Base-by-base conservation (phyloP, 2,113 vertebrate species). In the Cryptotis parvus region DNA sequence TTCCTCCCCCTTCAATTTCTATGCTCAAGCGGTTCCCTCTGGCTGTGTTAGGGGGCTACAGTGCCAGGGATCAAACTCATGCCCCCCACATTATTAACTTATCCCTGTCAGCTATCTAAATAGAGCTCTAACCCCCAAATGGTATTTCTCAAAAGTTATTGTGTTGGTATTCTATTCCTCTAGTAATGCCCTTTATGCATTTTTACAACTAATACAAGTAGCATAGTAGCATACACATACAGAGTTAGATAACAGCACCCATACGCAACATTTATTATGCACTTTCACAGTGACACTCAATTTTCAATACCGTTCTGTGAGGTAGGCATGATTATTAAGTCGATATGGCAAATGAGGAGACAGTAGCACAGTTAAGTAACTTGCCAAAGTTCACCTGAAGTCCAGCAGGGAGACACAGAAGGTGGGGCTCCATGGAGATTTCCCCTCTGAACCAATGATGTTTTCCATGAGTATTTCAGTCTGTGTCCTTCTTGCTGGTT, bases 331-430 rank as follows among this genome's bases (percentile, higher is more conserved):
- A 8, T 31, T 74, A 74, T 37, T 66, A 85, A 87, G 41, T 12
- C 26, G 41, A 72, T 31, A 49, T 89, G 66, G 76, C 29, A 91
- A 61, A 52, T 43, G 8, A 86, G 24, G 22, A 92, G 76, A 89
- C 39, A 2, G 39, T 79, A 31, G 33, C 68, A 27, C 31, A 31
- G 27, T 5, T 85, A 27, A 18, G 15, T 79, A 63, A 63, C n/a
- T 81, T 73, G 35, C 35, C 49, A 15, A 45, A 66, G 41, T 68
- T n/a, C 20, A 69, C 37, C 10, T 49, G 45, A 49, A 49, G 45
- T 49, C 9, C 45, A 7, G 9, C 45, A 7, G 45, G 10, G 45
- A 49, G 45, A 7, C 45, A 12, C 45, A 10, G 45, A 49, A 14
- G 9, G 6, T 10, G 45, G 45, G 45, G 45, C 45, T 49, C 45